Evolutionary conservation across 2,888 invertebrate genomes (phyloP).

Genomic region (Nomada ferruginata): DNA sequence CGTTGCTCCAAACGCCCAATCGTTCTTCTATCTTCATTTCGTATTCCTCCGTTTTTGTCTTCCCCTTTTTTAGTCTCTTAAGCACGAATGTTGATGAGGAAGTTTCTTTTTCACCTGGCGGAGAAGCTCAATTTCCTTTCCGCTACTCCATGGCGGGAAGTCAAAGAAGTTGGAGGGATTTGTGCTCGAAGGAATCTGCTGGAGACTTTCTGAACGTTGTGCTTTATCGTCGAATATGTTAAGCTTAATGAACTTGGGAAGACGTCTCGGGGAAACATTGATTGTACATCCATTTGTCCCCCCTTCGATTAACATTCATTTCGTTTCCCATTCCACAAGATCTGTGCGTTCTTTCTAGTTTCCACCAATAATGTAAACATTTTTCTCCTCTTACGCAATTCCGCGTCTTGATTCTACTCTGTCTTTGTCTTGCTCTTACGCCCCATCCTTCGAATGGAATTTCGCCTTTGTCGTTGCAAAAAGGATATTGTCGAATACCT

Average conservation of each 20-base stretch:
- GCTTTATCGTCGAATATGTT: conserved; percentile 14
- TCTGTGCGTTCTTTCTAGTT: no score
- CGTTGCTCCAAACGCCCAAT: background rate
- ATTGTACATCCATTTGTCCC: background rate
- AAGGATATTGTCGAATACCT: conserved; percentile 70
- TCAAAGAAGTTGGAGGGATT: conserved; percentile 4
- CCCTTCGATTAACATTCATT: background rate
- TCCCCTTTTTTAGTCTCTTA: conserved; percentile 22
- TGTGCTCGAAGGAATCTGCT: conserved; percentile 1
- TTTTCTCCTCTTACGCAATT: background rate
- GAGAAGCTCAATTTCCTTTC: background rate
- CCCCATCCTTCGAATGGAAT: conserved; percentile 28
- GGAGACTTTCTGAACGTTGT: background rate
- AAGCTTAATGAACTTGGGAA: conserved; percentile 9
- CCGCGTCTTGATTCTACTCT: background rate
- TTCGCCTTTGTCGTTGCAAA: conserved; percentile 40
- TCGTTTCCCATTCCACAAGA: background rate
- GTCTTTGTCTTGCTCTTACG: background rate
- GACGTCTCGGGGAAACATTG: background rate
- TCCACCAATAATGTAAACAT: background rate
- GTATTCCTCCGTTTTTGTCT: conserved; percentile 16
- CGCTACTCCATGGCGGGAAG: background rate
- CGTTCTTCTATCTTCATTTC: conserved; percentile 5
- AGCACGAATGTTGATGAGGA: conserved; percentile 38
- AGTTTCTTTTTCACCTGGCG: background rate